Conservation (phyloP, 2,888 invertebrate species). For the Allacma fusca region DNA sequence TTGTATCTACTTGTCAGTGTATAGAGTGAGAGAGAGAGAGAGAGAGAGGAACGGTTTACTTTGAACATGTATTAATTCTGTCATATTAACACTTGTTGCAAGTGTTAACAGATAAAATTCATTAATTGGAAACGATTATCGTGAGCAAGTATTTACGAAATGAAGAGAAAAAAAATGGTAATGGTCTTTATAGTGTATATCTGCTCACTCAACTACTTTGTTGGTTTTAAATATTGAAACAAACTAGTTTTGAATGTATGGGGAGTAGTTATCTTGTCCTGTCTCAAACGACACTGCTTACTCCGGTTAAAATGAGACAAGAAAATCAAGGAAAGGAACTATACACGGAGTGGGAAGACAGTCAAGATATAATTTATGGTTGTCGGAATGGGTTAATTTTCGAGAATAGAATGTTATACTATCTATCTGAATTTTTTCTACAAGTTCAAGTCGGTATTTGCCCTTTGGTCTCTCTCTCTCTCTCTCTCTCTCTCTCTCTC, state of each 20-base stretch:
- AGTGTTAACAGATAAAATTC: conserved; percentile 40
- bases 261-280: too few species aligned
- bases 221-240: too few species aligned
- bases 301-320: neutral
- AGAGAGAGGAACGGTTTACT: conserved; percentile 34
- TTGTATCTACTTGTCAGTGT: neutral
- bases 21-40: neutral
- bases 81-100: conserved; percentile 37
- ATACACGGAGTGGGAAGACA: neutral
- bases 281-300: too few species aligned
- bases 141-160: neutral
- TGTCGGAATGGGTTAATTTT: conserved; percentile 32
- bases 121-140: conserved; percentile 40
- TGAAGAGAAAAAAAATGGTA: neutral
- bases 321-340: neutral
- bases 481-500: neutral
- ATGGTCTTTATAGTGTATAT: neutral
- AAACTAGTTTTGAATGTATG: too few species aligned
- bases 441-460: conserved; percentile 24
- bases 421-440: conserved; percentile 11
- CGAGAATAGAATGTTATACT: conserved; percentile 6
- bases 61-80: conserved; percentile 28
- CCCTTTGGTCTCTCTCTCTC: conserved; percentile 19
- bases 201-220: neutral
- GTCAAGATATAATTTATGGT: conserved; percentile 36